phyloP scores from a whole-genome alignment of 2,113 vertebrate genomes.

The Echinops telfairi region DNA sequence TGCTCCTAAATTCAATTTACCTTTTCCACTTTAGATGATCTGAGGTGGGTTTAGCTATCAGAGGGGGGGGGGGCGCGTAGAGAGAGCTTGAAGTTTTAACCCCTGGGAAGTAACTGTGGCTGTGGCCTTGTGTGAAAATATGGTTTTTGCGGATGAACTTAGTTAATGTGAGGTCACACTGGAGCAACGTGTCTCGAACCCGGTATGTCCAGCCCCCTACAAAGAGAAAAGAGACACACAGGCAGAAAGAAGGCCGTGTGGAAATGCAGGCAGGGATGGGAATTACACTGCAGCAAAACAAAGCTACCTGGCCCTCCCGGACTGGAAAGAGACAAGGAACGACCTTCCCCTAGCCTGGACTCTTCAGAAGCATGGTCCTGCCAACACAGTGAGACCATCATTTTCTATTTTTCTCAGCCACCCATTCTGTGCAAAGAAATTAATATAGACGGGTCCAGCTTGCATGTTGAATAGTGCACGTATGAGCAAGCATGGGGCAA shows the following conservation, averaged over 20 bases:
- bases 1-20: not conserved
- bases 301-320: not conserved
- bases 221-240: not conserved
- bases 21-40: not conserved
- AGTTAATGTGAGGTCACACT: no score
- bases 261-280: not conserved
- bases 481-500: not conserved
- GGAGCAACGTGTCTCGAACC: no score
- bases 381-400: not conserved
- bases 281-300: not conserved
- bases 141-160: no score
- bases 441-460: not conserved
- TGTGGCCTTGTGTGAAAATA: no score
- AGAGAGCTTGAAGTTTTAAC: no score
- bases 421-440: not conserved
- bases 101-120: no score
- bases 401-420: not conserved
- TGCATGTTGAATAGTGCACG: not conserved
- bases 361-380: not conserved
- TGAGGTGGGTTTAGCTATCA: not conserved
- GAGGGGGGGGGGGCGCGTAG: no score
- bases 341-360: not conserved
- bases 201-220: no score
- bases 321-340: not conserved
- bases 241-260: not conserved